These are phyloP conservation scores for Salvator merianae DNA, from an alignment of 2,113 vertebrate genomes.

Conservation along the genomic window DNA sequence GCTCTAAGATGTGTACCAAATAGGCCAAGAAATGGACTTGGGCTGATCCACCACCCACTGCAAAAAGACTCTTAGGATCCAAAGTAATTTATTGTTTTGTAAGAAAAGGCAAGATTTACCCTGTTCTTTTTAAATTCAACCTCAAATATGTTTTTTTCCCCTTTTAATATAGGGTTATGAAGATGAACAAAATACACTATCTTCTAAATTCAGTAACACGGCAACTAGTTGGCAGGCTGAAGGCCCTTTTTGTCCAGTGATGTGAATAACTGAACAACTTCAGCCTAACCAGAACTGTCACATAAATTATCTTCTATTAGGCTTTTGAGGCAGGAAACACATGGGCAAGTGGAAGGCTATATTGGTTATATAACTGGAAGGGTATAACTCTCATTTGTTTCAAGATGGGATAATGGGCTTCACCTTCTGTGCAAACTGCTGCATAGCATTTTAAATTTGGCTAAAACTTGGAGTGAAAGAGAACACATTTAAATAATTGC, in stretches of 20 bases:
- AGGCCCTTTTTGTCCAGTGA: background rate
- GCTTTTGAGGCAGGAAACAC: slow-evolving; percentile 11
- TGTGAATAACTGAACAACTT: background rate
- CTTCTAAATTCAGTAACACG: background rate
- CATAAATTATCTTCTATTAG: slow-evolving; percentile 20
- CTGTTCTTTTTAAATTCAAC: no score
- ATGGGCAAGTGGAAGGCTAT: background rate
- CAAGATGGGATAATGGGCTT: slow-evolving; percentile 12
- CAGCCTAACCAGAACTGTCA: slow-evolving; percentile 9
- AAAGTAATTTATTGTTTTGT: no score
- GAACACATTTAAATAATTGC: slow-evolving; percentile 25
- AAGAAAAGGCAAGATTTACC: no score
- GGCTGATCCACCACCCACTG: no score
- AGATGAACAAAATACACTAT: background rate
- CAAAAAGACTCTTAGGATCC: no score
- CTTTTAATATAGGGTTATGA: background rate
- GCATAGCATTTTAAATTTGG: slow-evolving; percentile 3
- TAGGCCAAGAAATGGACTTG: no score
- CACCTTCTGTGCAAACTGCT: slow-evolving; percentile 23
- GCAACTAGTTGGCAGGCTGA: background rate
- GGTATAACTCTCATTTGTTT: slow-evolving; percentile 4
- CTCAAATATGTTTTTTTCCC: no score
- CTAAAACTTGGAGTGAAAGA: slow-evolving; percentile 12
- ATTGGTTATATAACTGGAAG: slow-evolving; percentile 5
- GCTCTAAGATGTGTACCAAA: no score